Evolutionary conservation across 2,797 vertebrate species (phyloP).

Genomic region (Gymnopithys bicolor): DNA sequence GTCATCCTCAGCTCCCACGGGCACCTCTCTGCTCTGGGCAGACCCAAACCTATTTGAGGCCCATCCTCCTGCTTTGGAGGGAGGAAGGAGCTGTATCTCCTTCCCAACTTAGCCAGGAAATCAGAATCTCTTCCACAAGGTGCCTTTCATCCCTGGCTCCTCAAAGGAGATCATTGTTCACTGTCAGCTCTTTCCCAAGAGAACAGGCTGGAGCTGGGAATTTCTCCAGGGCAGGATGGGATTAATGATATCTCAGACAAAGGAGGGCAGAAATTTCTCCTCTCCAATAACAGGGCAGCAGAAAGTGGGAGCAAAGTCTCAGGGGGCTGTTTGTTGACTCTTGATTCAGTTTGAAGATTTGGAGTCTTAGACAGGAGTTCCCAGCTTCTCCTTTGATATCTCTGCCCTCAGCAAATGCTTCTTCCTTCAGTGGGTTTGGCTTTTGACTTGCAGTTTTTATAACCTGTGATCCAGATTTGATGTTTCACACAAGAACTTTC

Average conservation of each 20-base stretch:
- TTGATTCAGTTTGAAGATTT: not conserved
- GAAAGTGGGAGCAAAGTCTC: not conserved
- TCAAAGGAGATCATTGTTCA: not conserved
- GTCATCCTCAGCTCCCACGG: not conserved
- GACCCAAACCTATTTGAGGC: not conserved
- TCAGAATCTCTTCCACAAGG: not conserved
- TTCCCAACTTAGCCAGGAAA: not conserved
- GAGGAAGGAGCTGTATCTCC: not conserved
- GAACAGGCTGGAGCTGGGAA: not conserved
- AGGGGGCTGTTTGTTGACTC: not conserved
- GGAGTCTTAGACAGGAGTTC: fast-evolving
- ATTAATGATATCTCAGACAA: not conserved
- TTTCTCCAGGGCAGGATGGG: not conserved
- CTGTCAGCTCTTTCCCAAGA: not conserved
- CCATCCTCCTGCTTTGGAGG: not conserved
- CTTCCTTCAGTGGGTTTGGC: not conserved
- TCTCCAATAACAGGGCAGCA: not conserved
- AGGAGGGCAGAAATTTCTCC: not conserved
- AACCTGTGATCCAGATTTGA: not conserved
- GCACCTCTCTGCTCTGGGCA: not conserved
- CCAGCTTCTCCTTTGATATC: not conserved
- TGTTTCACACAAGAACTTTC: not conserved
- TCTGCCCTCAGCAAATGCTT: not conserved
- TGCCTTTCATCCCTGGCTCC: not conserved
- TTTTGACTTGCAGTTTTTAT: not conserved